Base-by-base conservation (phyloP, 2,113 vertebrate genomes). In the Oreotragus oreotragus region DNA sequence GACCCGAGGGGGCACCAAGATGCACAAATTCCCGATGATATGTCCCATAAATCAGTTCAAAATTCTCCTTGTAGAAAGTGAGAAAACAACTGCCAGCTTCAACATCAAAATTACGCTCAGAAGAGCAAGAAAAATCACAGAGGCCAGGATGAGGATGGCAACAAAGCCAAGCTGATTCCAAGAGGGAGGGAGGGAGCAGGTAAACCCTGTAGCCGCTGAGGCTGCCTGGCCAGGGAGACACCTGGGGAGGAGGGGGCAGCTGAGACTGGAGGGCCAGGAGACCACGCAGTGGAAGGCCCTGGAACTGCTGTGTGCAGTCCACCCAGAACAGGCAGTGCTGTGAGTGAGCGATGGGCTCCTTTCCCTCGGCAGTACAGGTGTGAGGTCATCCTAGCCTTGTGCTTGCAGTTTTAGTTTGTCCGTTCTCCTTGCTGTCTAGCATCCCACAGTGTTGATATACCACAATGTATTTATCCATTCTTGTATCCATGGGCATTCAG, bases 281-380 rank as follows among this genome's bases (percentile, higher is more conserved):
- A 33, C 25, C 33, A 0, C 0, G 1, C 66, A 81, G 36, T 4
- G 2, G 66, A 84, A 76, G 36, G 58, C 43, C 21, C 57, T 66
- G 16, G 30, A 14, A 13, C 30, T 7, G 9, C 17, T 2, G 1
- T 55, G 47, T 10, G 15, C n/a, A 1, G 7, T 4, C 0, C 4
- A 3, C 21, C 73, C 23, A 27, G 12, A 76, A 27, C 43, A 79
- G 76, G 43, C 73, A 53, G 47, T 0, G 30, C 30, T 23, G 47
- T 53, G 51, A 84, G 16, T 6, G 19, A 28, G 12, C 3, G 0
- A 3, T 8, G 28, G 25, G 30, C 25, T 58, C 57, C 62, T 43
- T 53, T 14, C 30, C 62, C 15, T 27, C 62, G 21, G 5, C 43
- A 6, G 49, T 25, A 0, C 14, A 5, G 53, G 10, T 58, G 16